phyloP scores from a whole-genome alignment of 2,888 invertebrate species.

The Autographa gamma region DNA sequence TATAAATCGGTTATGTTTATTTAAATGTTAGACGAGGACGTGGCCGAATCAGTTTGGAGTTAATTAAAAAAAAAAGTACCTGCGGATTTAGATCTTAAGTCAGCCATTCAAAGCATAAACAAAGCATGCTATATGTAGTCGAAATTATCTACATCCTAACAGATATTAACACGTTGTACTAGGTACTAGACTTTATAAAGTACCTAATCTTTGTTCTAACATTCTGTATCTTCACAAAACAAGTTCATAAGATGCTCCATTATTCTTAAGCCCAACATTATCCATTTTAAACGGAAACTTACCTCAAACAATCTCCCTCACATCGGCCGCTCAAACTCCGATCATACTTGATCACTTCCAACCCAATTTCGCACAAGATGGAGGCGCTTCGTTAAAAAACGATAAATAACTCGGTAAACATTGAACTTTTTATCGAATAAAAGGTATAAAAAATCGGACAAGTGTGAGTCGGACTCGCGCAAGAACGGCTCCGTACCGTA shows the following conservation, averaged over 20 bases:
- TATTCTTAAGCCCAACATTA: conserved; percentile 41
- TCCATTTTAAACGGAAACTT: conserved; percentile 48
- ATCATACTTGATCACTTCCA: conserved; percentile 54
- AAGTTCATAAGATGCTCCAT: conserved; percentile 34
- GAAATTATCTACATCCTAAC: no score
- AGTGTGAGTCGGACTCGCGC: no score
- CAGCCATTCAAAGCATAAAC: no score
- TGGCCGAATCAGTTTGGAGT: no score
- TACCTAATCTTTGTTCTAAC: neutral
- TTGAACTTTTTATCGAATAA: conserved; percentile 64
- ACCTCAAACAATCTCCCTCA: conserved; percentile 38
- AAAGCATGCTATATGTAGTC: no score
- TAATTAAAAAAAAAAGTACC: no score
- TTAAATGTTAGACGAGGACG: no score
- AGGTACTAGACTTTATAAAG: no score
- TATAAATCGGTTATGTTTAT: no score
- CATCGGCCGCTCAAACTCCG: conserved; percentile 30
- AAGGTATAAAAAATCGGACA: conserved; percentile 55
- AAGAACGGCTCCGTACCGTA: no score
- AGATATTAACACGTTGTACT: no score
- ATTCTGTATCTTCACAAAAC: neutral
- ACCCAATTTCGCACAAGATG: conserved; percentile 49
- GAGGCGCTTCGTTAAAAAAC: conserved; percentile 65
- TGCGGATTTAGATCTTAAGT: no score
- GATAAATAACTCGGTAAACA: conserved; percentile 70